phyloP scores from a whole-genome alignment of 2,113 vertebrate genomes.

The Phocoena sinus region DNA sequence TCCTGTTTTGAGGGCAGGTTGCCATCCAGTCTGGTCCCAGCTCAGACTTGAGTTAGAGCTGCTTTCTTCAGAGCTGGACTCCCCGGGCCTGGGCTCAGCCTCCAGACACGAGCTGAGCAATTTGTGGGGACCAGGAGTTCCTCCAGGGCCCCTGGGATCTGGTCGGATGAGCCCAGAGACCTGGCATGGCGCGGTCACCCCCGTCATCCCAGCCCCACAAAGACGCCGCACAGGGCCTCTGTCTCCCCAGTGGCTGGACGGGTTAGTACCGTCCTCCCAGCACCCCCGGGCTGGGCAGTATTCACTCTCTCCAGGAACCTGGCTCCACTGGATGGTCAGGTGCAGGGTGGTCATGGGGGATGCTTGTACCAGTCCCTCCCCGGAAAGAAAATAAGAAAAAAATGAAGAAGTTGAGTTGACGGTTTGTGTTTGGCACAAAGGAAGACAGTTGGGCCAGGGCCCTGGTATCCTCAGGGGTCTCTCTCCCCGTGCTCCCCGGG shows the following conservation, averaged over 20 bases:
- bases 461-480: too few species aligned
- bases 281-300: accelerated
- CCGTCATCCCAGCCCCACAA: not conserved
- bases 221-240: not conserved
- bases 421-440: not conserved
- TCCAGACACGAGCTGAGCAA: not conserved
- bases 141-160: not conserved
- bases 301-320: not conserved
- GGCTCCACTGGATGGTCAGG: not conserved
- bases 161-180: not conserved
- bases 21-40: not conserved
- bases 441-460: not conserved
- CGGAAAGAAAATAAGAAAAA: not conserved
- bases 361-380: too few species aligned
- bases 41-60: not conserved
- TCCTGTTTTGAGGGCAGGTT: accelerated
- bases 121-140: not conserved
- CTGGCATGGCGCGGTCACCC: accelerated
- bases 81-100: not conserved
- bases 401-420: not conserved
- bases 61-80: not conserved
- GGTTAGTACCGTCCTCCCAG: accelerated
- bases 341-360: not conserved
- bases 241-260: not conserved
- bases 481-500: not conserved